Evolutionary conservation across 2,888 invertebrate genomes (phyloP).

Genomic region (Drosophila formosana): DNA sequence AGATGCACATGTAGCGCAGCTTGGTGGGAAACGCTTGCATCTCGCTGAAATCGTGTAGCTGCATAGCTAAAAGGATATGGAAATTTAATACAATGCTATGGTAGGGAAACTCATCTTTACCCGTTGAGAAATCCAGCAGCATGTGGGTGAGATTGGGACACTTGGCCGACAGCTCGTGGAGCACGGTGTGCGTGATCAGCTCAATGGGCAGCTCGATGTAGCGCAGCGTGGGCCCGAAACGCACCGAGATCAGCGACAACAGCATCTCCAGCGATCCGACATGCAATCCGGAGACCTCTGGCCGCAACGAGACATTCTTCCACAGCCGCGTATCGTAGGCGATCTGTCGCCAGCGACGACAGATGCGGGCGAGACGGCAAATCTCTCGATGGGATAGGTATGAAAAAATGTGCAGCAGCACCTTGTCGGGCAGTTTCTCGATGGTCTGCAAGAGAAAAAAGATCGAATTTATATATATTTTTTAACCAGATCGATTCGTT

Average conservation of each 20-base stretch:
- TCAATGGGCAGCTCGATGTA: slow-evolving; percentile 98
- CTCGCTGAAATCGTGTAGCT: slow-evolving; percentile 99
- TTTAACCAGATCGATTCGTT: slow-evolving; percentile 12
- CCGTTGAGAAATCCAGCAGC: slow-evolving; percentile 98
- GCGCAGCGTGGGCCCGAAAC: slow-evolving; percentile 94
- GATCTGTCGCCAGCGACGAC: slow-evolving; percentile 97
- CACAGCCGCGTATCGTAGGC: slow-evolving; percentile 98
- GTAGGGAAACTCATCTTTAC: slow-evolving; percentile 76
- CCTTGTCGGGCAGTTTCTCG: slow-evolving; percentile 98
- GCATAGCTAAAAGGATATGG: slow-evolving; percentile 90
- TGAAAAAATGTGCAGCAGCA: slow-evolving; percentile 96
- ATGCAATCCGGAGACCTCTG: slow-evolving; percentile 94
- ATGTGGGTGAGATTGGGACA: slow-evolving; percentile 98
- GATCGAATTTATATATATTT: slow-evolving; percentile 2
- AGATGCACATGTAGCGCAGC: slow-evolving; percentile 96
- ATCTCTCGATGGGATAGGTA: slow-evolving; percentile 97
- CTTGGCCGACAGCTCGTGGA: slow-evolving; percentile 98
- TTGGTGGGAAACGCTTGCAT: slow-evolving; percentile 99
- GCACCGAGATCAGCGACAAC: slow-evolving; percentile 93
- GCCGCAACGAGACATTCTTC: slow-evolving; percentile 97
- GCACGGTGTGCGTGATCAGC: slow-evolving; percentile 97
- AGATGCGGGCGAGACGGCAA: slow-evolving; percentile 96
- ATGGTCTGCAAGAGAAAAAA: slow-evolving; percentile 90
- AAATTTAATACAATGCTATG: background rate
- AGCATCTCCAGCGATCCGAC: slow-evolving; percentile 93